Percentiles rank a stretch among this genome's conserved stretches.
Conservation (phyloP, 2,797 vertebrate species). For the Psittacula derbiana region DNA sequence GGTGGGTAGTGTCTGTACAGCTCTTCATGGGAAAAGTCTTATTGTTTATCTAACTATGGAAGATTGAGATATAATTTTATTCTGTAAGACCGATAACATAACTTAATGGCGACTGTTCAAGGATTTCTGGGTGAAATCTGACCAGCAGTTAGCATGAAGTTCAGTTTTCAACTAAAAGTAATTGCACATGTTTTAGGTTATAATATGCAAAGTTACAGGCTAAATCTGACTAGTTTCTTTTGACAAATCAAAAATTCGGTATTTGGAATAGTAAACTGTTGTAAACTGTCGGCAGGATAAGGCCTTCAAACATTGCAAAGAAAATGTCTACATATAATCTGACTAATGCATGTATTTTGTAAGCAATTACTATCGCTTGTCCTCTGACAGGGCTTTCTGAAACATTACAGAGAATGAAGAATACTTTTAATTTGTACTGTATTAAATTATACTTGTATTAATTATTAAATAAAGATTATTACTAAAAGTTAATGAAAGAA, state of each 20-base stretch:
- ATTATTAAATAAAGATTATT: conserved; percentile 68
- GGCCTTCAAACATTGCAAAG: not conserved
- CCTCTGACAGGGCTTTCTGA: conserved; percentile 38
- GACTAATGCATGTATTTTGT: conserved; percentile 27
- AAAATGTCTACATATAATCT: not conserved
- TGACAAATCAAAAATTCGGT: not conserved
- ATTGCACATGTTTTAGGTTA: not conserved
- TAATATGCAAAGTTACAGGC: not conserved
- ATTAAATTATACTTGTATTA: conserved; percentile 64
- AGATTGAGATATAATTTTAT: not conserved
- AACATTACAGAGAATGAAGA: conserved; percentile 48
- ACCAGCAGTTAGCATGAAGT: not conserved
- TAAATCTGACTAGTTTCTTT: not conserved
- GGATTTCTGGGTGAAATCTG: not conserved
- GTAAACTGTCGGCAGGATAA: not conserved
- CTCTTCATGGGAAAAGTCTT: not conserved
- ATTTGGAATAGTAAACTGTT: not conserved
- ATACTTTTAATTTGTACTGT: conserved; percentile 56
- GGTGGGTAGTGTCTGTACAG: not conserved
- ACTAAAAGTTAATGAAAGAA: conserved; percentile 53
- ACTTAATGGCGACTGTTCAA: not conserved
- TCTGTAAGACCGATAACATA: not conserved
- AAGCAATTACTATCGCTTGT: conserved; percentile 3
- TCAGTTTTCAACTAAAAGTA: not conserved
- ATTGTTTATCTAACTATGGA: not conserved